phyloP scores from a whole-genome alignment of 2,797 vertebrate genomes.

The Rallus crepitans region DNA sequence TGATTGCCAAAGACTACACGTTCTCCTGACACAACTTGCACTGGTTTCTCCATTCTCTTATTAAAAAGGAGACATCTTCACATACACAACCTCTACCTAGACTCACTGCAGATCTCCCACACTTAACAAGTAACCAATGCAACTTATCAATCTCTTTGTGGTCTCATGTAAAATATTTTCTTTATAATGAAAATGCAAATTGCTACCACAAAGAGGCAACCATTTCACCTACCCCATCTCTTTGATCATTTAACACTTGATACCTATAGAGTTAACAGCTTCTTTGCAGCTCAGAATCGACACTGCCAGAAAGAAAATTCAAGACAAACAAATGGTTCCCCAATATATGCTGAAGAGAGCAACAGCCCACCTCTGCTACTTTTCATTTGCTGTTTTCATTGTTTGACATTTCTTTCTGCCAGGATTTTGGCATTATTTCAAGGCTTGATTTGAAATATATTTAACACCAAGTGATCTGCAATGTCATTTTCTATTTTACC shows the following conservation, averaged over 20 bases:
- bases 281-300: constrained; percentile 15
- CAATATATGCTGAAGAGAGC: constrained; percentile 42
- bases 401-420: constrained; percentile 59
- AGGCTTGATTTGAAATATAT: constrained; percentile 48
- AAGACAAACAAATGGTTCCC: constrained; percentile 46
- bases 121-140: background rate
- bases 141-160: background rate
- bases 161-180: background rate
- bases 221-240: background rate
- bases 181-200: background rate
- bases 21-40: background rate
- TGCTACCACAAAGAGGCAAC: background rate
- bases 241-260: constrained; percentile 18
- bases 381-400: constrained; percentile 52
- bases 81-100: background rate
- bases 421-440: constrained; percentile 54
- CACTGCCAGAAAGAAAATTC: constrained; percentile 34
- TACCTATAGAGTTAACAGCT: constrained; percentile 7
- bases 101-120: background rate
- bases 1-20: background rate
- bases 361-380: constrained; percentile 45
- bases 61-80: background rate
- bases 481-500: constrained; percentile 52
- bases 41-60: background rate
- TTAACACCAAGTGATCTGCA: constrained; percentile 55